Conservation (phyloP, 2,888 invertebrate species). For the Drosophila paramelanica region DNA sequence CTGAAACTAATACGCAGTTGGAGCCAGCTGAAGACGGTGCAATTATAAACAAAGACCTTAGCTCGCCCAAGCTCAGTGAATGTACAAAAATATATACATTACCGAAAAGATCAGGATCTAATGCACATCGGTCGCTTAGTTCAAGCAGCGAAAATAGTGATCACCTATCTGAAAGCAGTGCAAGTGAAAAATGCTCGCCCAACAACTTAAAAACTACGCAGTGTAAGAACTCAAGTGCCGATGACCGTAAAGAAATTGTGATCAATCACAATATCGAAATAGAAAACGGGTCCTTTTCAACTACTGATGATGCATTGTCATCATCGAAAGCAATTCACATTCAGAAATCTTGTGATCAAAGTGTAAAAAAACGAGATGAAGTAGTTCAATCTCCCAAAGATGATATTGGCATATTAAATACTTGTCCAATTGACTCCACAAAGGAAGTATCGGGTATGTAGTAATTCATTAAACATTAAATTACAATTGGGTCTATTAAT, state of each 20-base stretch:
- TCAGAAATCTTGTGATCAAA: conserved; percentile 35
- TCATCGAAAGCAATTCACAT: conserved; percentile 21
- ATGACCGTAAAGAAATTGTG: conserved; percentile 39
- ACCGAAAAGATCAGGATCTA: conserved; percentile 38
- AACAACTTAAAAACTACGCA: conserved; percentile 75
- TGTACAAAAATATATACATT: conserved; percentile 35
- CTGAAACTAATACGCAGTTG: conserved; percentile 20
- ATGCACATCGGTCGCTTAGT: conserved; percentile 66
- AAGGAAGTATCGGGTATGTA: conserved; percentile 72
- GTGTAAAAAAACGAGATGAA: conserved; percentile 31
- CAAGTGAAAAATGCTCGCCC: conserved; percentile 83
- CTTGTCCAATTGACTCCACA: conserved; percentile 53
- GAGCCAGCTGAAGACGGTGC: conserved; percentile 38
- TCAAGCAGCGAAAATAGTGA: conserved; percentile 72
- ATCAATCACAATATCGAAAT: conserved; percentile 27
- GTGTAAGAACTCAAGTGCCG: conserved; percentile 49
- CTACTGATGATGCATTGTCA: conserved; percentile 31
- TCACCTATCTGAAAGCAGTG: conserved; percentile 76
- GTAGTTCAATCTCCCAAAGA: conserved; percentile 27
- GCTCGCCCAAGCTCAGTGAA: conserved; percentile 17
- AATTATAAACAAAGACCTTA: conserved; percentile 6
- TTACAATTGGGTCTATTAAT: background rate
- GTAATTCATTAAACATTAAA: conserved; percentile 1
- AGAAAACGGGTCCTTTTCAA: conserved; percentile 31
- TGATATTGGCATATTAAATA: conserved; percentile 18